Conservation (phyloP, 2,888 invertebrate species). For the Heliconius cydno region DNA sequence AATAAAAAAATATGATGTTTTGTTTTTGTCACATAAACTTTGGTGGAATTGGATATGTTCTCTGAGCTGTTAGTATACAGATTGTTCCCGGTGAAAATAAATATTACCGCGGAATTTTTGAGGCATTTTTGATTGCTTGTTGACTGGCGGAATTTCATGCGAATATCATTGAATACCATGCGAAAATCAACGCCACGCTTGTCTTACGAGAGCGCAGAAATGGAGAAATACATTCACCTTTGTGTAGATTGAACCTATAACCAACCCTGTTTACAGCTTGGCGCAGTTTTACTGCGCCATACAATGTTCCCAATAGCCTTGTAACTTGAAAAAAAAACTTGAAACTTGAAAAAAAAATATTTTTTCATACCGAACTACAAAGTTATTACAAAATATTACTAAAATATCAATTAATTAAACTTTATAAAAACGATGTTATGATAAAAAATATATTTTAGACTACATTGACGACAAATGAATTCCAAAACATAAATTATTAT, state of each 20-base stretch:
- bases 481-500: neutral
- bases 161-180: neutral
- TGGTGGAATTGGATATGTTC: neutral
- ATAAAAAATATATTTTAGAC: neutral
- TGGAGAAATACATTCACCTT: too few species aligned
- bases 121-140: too few species aligned
- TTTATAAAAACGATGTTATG: neutral
- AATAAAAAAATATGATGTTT: slow-evolving; percentile 7
- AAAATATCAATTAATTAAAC: too few species aligned
- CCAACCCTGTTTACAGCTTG: neutral
- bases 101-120: too few species aligned
- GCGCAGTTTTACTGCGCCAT: too few species aligned
- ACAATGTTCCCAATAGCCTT: too few species aligned
- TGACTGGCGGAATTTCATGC: too few species aligned
- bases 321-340: too few species aligned
- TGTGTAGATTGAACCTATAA: too few species aligned
- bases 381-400: too few species aligned
- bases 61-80: neutral
- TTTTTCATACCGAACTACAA: too few species aligned
- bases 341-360: too few species aligned
- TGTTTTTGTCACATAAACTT: neutral
- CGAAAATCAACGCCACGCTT: neutral
- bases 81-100: neutral
- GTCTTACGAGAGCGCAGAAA: neutral
- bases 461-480: neutral